Percentiles rank a stretch among this genome's conserved stretches.
Evolutionary conservation across 2,113 vertebrate species (phyloP).

Genomic region (Ceyx cyanopectus): DNA sequence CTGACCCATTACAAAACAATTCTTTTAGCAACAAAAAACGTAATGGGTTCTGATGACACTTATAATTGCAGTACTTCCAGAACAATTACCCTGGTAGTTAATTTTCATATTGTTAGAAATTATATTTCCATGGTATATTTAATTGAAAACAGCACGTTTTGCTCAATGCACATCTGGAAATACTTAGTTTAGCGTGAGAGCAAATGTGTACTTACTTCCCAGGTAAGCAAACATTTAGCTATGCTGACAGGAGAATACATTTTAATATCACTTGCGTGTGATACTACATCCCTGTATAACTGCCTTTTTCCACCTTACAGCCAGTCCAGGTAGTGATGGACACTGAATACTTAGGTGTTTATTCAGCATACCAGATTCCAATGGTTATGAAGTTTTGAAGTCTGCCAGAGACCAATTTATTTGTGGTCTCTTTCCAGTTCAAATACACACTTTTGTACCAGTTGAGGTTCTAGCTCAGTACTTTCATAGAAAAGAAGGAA

Average conservation of each 20-base stretch:
- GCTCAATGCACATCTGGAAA: background rate
- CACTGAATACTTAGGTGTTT: background rate
- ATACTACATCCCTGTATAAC: background rate
- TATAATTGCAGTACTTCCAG: slow-evolving; percentile 39
- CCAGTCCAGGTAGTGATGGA: background rate
- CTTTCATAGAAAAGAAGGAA: background rate
- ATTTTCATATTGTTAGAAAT: slow-evolving; percentile 54
- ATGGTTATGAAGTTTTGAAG: background rate
- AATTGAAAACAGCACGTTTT: slow-evolving; percentile 50
- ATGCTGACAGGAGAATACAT: background rate
- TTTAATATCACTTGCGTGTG: background rate
- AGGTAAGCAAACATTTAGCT: slow-evolving; percentile 1
- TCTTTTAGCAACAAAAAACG: slow-evolving; percentile 32
- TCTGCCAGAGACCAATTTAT: background rate
- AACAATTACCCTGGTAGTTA: slow-evolving; percentile 37
- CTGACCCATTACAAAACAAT: background rate
- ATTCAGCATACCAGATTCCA: background rate
- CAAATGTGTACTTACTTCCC: background rate
- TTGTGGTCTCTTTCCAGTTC: background rate
- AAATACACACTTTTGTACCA: fast-evolving
- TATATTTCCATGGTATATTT: slow-evolving; percentile 35
- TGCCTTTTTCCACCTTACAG: background rate
- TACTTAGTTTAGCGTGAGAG: background rate
- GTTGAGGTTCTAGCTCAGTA: background rate
- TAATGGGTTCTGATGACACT: slow-evolving; percentile 13